Evolutionary conservation across 1,140 invertebrate genomes (phyloP).

Genomic region (Periplaneta americana): DNA sequence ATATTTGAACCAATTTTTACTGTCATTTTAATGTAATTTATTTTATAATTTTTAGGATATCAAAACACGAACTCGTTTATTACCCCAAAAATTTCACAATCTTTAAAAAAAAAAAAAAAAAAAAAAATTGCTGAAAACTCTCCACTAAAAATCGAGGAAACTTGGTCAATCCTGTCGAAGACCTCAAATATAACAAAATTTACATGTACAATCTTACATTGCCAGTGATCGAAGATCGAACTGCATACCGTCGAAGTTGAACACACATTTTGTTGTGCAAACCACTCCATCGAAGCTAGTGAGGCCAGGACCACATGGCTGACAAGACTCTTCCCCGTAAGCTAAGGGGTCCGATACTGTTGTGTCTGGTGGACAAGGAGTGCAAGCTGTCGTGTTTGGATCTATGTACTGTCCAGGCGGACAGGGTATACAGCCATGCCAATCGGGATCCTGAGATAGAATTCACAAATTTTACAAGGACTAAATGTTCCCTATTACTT

Average conservation of each 20-base stretch:
- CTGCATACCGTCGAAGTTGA: slow-evolving; percentile 30
- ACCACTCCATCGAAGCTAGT: slow-evolving; percentile 33
- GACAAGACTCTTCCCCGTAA: slow-evolving; percentile 42
- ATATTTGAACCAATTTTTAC: too few relatives aligned
- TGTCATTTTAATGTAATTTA: too few relatives aligned
- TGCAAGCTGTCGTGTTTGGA: slow-evolving; percentile 31
- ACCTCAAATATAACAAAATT: too few relatives aligned
- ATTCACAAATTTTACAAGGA: too few relatives aligned
- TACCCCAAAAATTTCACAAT: too few relatives aligned
- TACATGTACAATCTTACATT: slow-evolving; percentile 31
- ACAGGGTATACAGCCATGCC: slow-evolving; percentile 46
- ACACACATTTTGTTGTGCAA: slow-evolving; percentile 37
- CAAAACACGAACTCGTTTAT: too few relatives aligned
- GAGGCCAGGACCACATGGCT: slow-evolving; percentile 46
- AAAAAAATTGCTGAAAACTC: too few relatives aligned
- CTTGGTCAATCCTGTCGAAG: too few relatives aligned
- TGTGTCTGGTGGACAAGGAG: slow-evolving; percentile 42
- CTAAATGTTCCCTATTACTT: too few relatives aligned
- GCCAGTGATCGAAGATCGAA: slow-evolving; percentile 44
- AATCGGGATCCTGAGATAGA: not conserved
- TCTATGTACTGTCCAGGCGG: slow-evolving; percentile 44
- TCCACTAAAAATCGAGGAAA: too few relatives aligned
- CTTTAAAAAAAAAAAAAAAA: too few relatives aligned
- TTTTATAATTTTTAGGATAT: too few relatives aligned
- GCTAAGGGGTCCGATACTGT: slow-evolving; percentile 41